phyloP scores from a whole-genome alignment of 2,797 vertebrate species.

The Xerus rutilus region DNA sequence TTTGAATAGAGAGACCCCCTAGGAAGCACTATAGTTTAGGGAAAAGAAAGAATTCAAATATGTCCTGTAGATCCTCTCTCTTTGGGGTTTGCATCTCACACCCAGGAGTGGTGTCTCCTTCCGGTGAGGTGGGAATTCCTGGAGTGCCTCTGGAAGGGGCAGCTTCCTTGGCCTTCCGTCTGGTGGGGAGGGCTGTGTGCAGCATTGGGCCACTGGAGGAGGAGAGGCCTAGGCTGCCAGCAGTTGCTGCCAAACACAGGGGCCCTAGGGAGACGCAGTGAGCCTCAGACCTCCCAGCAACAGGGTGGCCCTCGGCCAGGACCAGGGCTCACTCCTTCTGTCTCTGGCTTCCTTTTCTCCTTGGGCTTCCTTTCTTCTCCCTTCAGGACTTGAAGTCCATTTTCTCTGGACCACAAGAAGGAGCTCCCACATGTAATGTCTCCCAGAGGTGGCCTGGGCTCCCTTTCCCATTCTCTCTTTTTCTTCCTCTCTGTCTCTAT shows the following conservation, averaged over 20 bases:
- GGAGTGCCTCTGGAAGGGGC: neutral
- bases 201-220: neutral
- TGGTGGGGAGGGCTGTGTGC: neutral
- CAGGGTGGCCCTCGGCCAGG: neutral
- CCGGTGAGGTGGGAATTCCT: slow-evolving; percentile 45
- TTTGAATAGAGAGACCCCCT: neutral
- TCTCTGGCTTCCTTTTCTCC: neutral
- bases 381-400: neutral
- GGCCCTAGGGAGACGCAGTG: neutral
- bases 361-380: neutral
- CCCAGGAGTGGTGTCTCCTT: neutral
- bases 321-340: neutral
- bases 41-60: slow-evolving; percentile 26
- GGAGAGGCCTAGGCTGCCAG: neutral
- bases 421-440: neutral
- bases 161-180: neutral
- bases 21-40: neutral
- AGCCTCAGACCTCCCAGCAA: neutral
- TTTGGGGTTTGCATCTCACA: neutral
- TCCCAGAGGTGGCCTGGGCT: neutral
- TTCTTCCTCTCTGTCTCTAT: neutral
- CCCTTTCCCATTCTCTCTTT: neutral
- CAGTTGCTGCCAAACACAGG: neutral
- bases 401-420: neutral
- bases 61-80: neutral